Conservation (phyloP, 2,113 vertebrate genomes). For the Charina bottae region DNA sequence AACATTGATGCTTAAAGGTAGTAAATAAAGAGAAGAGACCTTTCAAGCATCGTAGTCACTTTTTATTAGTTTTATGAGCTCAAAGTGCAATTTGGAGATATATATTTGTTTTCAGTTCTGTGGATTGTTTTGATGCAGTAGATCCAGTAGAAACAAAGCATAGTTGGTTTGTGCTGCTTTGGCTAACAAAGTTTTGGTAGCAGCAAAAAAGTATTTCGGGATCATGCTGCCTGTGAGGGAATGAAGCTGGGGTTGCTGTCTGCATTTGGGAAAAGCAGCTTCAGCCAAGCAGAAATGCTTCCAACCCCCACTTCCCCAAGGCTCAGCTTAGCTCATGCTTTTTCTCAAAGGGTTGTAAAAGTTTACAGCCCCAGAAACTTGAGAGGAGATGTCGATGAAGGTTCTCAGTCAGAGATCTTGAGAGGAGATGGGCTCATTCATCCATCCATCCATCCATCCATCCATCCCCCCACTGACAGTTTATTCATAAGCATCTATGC, state of each 20-base stretch:
- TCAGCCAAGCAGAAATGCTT: background rate
- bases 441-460: background rate
- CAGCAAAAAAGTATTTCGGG: too few species aligned
- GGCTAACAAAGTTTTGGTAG: too few species aligned
- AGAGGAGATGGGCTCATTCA: background rate
- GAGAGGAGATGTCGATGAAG: too few species aligned
- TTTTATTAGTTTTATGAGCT: background rate
- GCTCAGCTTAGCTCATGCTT: background rate
- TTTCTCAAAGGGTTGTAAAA: background rate
- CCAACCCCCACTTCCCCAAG: background rate
- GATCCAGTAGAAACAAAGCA: too few species aligned
- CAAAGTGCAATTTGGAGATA: background rate
- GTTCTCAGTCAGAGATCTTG: too few species aligned
- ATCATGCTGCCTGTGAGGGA: too few species aligned
- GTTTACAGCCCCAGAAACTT: background rate
- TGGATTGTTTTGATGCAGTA: too few species aligned
- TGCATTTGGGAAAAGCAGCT: background rate
- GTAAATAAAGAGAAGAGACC: conserved; percentile 1
- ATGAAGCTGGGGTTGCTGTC: background rate
- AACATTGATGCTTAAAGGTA: background rate
- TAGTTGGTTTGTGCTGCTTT: too few species aligned
- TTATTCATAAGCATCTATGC: background rate
- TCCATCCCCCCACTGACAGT: background rate
- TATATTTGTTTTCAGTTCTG: too few species aligned
- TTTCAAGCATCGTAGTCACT: background rate